Evolutionary conservation across 2,797 vertebrate genomes (phyloP).

Genomic region (Chromobotia macracanthus): DNA sequence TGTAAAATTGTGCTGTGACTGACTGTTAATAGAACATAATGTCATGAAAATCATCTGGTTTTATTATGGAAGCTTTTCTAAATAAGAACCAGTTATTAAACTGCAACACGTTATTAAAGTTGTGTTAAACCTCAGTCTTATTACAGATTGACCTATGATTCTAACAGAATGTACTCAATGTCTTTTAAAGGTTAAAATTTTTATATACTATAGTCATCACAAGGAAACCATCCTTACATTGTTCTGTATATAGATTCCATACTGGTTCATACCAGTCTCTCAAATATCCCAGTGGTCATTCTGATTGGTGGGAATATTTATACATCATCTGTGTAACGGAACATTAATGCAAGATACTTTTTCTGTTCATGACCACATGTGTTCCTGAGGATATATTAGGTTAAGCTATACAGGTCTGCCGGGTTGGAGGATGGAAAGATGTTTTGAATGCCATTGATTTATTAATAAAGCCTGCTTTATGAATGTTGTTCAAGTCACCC

Average conservation of each 20-base stretch:
- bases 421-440: conserved; percentile 73
- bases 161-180: neutral
- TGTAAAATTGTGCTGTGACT: too few species aligned
- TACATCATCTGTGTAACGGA: conserved; percentile 59
- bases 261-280: conserved; percentile 50
- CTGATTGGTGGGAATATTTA: conserved; percentile 49
- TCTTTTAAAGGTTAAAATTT: neutral
- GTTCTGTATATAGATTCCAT: conserved; percentile 41
- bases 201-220: neutral
- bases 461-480: conserved; percentile 80
- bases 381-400: conserved; percentile 69
- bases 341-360: conserved; percentile 59
- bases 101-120: neutral
- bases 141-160: neutral
- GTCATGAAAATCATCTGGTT: neutral
- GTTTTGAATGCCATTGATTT: conserved; percentile 77
- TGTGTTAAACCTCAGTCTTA: neutral
- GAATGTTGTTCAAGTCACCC: conserved; percentile 72
- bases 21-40: too few species aligned
- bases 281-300: conserved; percentile 35
- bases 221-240: conserved; percentile 23
- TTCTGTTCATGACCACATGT: conserved; percentile 69
- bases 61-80: neutral
- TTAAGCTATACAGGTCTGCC: conserved; percentile 67
- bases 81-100: neutral